Percentiles rank a stretch among this genome's conserved stretches.
These are phyloP conservation scores for Brenthis hecate DNA, from an alignment of 2,888 invertebrate species.

Conservation along the genomic window DNA sequence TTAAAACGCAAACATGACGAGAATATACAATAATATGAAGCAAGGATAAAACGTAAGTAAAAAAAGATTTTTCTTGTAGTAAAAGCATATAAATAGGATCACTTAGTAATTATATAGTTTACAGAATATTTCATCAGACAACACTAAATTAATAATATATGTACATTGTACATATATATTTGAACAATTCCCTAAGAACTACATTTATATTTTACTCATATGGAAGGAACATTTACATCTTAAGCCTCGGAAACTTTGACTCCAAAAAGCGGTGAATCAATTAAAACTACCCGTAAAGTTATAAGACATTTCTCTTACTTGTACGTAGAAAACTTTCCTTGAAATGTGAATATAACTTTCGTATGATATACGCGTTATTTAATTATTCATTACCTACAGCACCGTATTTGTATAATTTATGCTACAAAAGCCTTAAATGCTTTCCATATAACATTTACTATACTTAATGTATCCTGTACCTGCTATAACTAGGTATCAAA, in stretches of 20 bases:
- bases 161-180: not conserved
- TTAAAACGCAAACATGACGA: no score
- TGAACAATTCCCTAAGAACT: conserved; percentile 5
- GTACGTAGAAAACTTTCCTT: conserved; percentile 52
- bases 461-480: no score
- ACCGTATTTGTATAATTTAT: not conserved
- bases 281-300: conserved; percentile 72
- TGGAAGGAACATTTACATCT: conserved; percentile 48
- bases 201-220: conserved; percentile 30
- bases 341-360: conserved; percentile 20
- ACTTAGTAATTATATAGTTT: no score
- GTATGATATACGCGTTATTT: not conserved
- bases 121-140: no score
- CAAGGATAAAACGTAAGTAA: no score
- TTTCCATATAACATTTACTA: no score
- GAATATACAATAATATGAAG: no score
- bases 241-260: conserved; percentile 53
- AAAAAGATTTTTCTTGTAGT: no score
- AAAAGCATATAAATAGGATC: no score
- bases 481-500: no score
- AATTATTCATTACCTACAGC: not conserved
- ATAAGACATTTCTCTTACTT: conserved; percentile 58
- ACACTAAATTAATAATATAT: no score
- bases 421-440: no score
- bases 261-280: conserved; percentile 58